These are phyloP conservation scores for Nibea albiflora DNA, from an alignment of 2,113 vertebrate genomes.

Conservation along the genomic window DNA sequence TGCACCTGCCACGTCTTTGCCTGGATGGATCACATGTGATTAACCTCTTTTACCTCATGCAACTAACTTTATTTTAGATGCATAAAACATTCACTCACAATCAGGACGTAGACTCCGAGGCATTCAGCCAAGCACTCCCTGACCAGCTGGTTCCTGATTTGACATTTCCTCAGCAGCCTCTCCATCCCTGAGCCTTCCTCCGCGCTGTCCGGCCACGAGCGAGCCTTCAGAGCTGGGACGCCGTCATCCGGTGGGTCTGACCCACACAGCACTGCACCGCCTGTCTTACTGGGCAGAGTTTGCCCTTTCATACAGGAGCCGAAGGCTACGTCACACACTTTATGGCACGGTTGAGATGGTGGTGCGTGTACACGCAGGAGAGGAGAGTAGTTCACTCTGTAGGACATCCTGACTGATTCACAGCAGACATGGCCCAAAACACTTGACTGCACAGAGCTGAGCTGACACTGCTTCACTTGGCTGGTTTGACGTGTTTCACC, in stretches of 20 bases:
- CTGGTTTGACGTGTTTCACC: slow-evolving; percentile 23
- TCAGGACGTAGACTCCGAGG: slow-evolving; percentile 80
- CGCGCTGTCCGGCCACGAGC: not conserved
- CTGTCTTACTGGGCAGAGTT: slow-evolving; percentile 48
- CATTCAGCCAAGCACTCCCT: slow-evolving; percentile 82
- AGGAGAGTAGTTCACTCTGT: slow-evolving; percentile 7
- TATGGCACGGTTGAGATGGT: slow-evolving; percentile 39
- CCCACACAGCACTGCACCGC: not conserved
- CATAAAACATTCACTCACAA: slow-evolving; percentile 71
- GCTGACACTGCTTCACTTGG: not conserved
- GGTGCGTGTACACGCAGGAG: not conserved
- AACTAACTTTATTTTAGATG: not conserved
- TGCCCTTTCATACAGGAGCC: slow-evolving; percentile 57
- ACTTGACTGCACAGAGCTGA: not conserved
- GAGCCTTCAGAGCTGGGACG: slow-evolving; percentile 3
- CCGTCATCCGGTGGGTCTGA: slow-evolving; percentile 17
- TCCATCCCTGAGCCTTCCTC: slow-evolving; percentile 65
- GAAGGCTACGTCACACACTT: slow-evolving; percentile 63
- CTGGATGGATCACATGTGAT: not conserved
- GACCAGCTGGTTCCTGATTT: slow-evolving; percentile 70
- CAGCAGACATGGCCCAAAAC: not conserved
- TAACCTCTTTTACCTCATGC: not conserved
- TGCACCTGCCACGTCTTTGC: not conserved
- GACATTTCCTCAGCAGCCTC: slow-evolving; percentile 73
- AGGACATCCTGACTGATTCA: slow-evolving; percentile 26